Evolutionary conservation across 2,888 invertebrate genomes (phyloP).

Genomic region (Ptychoptera contaminata): DNA sequence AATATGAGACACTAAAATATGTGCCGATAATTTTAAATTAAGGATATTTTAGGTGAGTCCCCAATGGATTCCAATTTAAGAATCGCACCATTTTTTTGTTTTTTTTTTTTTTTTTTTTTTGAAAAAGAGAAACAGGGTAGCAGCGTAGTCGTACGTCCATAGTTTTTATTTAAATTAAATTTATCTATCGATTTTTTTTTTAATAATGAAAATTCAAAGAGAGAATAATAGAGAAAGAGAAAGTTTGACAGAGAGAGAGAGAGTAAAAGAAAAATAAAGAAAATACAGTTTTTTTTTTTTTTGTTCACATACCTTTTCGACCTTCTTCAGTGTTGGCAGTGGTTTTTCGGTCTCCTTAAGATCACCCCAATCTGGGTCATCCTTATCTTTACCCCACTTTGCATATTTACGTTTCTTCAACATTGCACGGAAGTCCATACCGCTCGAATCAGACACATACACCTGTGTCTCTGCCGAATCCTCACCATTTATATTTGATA

Average conservation of each 20-base stretch:
- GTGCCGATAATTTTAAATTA: too few relatives aligned
- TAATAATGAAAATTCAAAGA: too few relatives aligned
- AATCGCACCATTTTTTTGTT: too few relatives aligned
- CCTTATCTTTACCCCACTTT: constrained; percentile 83
- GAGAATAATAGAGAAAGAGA: neutral
- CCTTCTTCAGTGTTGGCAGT: constrained; percentile 74
- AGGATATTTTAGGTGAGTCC: too few relatives aligned
- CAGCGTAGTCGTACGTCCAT: too few relatives aligned
- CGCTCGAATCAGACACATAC: constrained; percentile 93
- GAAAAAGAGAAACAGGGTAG: too few relatives aligned
- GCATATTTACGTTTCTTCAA: constrained; percentile 91
- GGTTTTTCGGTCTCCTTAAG: constrained; percentile 84
- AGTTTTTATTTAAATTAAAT: too few relatives aligned
- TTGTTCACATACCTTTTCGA: constrained; percentile 64
- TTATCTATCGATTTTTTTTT: too few relatives aligned
- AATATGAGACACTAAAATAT: too few relatives aligned
- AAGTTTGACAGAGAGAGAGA: neutral
- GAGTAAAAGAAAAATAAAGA: neutral
- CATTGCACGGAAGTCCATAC: constrained; percentile 98
- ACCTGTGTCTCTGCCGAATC: constrained; percentile 92
- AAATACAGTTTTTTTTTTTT: neutral
- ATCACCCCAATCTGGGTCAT: constrained; percentile 85
- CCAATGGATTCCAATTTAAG: too few relatives aligned
- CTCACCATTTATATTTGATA: constrained; percentile 87
- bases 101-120: too few relatives aligned